Conservation (phyloP, 1,140 invertebrate species). For the Zaprionus gabonicus region DNA sequence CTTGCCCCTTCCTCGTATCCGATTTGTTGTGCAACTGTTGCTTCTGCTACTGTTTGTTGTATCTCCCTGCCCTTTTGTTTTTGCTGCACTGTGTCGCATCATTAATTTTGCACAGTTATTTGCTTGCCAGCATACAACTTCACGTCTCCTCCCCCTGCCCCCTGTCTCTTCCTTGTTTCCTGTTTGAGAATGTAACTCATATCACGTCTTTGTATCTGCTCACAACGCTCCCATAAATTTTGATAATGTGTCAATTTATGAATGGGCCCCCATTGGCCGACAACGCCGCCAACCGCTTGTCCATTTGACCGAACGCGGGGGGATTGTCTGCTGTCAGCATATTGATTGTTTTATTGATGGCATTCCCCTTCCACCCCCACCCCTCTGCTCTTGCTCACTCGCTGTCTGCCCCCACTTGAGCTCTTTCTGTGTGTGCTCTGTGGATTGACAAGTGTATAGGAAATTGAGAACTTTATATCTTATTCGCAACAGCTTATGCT, state of each 20-base stretch:
- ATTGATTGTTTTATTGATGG: conserved; percentile 82
- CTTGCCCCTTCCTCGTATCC: neutral
- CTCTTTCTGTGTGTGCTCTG: conserved; percentile 32
- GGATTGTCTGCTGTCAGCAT: conserved; percentile 76
- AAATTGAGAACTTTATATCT: conserved; percentile 26
- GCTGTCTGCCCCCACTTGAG: neutral
- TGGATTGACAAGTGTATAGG: conserved; percentile 59
- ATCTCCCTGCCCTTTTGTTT: conserved; percentile 53
- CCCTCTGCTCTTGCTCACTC: neutral
- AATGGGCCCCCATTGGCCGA: conserved; percentile 52
- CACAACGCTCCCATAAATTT: conserved; percentile 68
- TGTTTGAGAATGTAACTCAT: conserved; percentile 42
- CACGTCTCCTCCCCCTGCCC: neutral
- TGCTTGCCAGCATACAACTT: conserved; percentile 53
- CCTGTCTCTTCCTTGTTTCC: neutral
- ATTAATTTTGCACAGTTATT: conserved; percentile 80
- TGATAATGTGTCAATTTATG: conserved; percentile 83
- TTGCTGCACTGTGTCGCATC: conserved; percentile 61
- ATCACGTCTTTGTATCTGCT: conserved; percentile 68
- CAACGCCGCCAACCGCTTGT: conserved; percentile 30
- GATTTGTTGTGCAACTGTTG: conserved; percentile 64
- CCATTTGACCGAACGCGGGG: conserved; percentile 38
- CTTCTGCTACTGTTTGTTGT: conserved; percentile 45
- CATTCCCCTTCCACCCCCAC: neutral
- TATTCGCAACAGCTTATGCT: conserved; percentile 1